Base-by-base conservation (phyloP, 2,888 invertebrate species). In the Alviniconcha strummeri region DNA sequence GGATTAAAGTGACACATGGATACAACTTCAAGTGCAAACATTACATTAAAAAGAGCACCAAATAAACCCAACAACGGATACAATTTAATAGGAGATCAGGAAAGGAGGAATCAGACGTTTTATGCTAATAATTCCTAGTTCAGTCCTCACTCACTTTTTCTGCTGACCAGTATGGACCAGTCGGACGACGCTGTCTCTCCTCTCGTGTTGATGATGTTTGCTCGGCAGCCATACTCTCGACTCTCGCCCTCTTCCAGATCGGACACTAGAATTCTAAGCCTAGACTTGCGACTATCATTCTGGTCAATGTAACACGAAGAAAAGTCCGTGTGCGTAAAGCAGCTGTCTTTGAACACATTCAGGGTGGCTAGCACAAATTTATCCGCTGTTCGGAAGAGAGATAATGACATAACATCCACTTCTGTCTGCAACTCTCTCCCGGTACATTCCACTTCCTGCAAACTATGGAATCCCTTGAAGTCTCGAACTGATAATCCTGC, bases 401-500 rank as follows among this genome's bases (percentile, higher is more conserved):
- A 19, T 5, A 77, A 19, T 17, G 77, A 77, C 19, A 77, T 8
- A 9, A 77, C n/a, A 11, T 77, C 19, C 19, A 77, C 56, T 57
- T 77, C 77, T 57, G 57, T 56, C 7, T 55, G n/a, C 7, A 77
- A 57, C 11, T 11, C 15, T 19, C 15, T 19, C 19, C 77, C 77
- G 7, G 77, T 57, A 56, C 77, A 77, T 77, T 77, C 77, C 9
- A 77, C 57, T 77, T 77, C 77, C 57, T 77, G 77, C 13, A 77
- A 36, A 19, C 57, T 56, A 19, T n/a, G 19, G 13, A 77, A 19
- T 0, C 60, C 77, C 57, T 77, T 77, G 57, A 77, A 77, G 56
- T 77, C 57, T 52, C 60, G 77, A 7, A 19, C 7, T 3, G 19
- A 5, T 15, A 60, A 9, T 19, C 57, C 60, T 77, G 77, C 11